Base-by-base conservation (phyloP, 2,888 invertebrate genomes). In the Drosophila subquinaria region DNA sequence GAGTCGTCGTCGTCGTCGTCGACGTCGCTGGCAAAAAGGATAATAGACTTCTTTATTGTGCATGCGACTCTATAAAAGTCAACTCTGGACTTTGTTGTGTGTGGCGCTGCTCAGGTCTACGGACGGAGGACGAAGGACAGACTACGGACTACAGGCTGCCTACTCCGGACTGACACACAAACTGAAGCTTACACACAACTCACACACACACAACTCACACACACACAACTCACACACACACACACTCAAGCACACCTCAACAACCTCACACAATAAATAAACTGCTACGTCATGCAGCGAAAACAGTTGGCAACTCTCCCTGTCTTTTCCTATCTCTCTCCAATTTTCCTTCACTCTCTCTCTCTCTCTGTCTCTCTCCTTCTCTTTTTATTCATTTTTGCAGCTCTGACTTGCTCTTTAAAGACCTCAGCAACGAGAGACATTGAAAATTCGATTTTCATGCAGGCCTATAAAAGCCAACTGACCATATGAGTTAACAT, bases 21-120 rank as follows among this genome's bases (percentile, higher is more conserved):
- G 63, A 40, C 60, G 79, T 65, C 69, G 86, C 86, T 82, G 83
- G 82, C 83, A 77, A 83, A 89, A 88, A 86, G 87, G 90, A 91
- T 91, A 91, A 91, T 91, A 91, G 91, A 91, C 91, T 91, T 88
- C 87, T 91, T 90, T 89, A 91, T 91, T 91, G 87, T 90, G 91
- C 91, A 90, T 91, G 91, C 89, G 91, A 91, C 91, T 91, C 91
- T 89, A 91, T 91, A 91, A 91, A 91, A 91, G 91, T 91, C 91
- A 91, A 91, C 91, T 91, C 89, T 88, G 84, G 84, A 84, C 84
- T 84, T 87, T 87, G 81, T 90, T 82, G 82, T 89, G 84, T 81
- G 69, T 78, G 82, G 72, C 69, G 76, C 70, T 53, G 77, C 62
- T 73, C 55, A 56, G 69, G 60, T 69, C 63, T 57, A 52, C 53